These are phyloP conservation scores for Lordiphosa stackelbergi DNA, from an alignment of 1,140 invertebrate genomes.

Conservation along the genomic window DNA sequence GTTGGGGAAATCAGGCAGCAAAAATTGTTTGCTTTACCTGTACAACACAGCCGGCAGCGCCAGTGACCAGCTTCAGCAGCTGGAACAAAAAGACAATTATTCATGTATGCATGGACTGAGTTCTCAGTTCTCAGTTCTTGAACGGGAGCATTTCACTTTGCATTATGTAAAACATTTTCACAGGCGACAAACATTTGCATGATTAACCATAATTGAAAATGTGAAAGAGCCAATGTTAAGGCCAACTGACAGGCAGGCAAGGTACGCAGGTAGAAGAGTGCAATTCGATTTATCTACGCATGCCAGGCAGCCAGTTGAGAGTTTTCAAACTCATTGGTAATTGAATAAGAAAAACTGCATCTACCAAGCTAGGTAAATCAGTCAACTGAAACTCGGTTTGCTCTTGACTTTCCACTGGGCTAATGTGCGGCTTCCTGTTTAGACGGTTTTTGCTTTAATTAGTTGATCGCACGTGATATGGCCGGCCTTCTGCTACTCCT, in stretches of 20 bases:
- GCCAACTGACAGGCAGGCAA: conserved; percentile 25
- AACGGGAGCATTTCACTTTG: conserved; percentile 66
- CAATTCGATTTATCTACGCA: conserved; percentile 70
- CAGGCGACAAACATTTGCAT: conserved; percentile 73
- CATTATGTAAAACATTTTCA: conserved; percentile 73
- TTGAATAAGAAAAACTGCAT: conserved; percentile 40
- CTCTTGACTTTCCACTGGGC: conserved; percentile 48
- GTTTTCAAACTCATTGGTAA: conserved; percentile 61
- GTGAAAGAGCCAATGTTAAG: conserved; percentile 38
- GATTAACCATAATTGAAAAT: conserved; percentile 75
- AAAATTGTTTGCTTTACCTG: conserved; percentile 70
- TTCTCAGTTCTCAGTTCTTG: conserved; percentile 29
- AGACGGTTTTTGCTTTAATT: conserved; percentile 69
- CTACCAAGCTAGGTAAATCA: conserved; percentile 40
- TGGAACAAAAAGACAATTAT: conserved; percentile 62
- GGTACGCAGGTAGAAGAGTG: conserved; percentile 12
- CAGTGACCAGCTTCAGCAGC: conserved; percentile 4
- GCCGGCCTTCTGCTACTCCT: conserved; percentile 8
- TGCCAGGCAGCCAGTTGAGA: conserved; percentile 44
- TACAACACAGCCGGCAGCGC: conserved; percentile 1
- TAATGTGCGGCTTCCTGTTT: conserved; percentile 74
- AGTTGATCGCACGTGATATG: conserved; percentile 73
- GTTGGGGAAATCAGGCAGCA: conserved; percentile 65
- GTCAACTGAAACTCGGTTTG: conserved; percentile 51
- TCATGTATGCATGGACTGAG: conserved; percentile 62